Percentiles rank a stretch among this genome's conserved stretches.
Conservation (phyloP, 2,888 invertebrate genomes). For the Mycalesis mineus region DNA sequence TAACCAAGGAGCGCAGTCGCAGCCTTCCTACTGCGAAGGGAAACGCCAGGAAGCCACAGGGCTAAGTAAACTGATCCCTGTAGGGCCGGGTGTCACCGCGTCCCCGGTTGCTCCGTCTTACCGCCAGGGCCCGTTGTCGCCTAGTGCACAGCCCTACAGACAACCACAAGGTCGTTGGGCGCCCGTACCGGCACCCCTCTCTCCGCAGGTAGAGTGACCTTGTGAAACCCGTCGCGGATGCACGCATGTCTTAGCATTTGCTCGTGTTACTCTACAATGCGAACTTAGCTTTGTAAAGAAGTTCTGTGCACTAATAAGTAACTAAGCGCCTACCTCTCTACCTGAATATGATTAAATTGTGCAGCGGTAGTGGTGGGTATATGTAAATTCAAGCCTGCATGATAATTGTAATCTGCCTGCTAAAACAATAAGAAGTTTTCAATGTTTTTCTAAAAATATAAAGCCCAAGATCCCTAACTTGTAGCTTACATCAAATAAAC, state of each 20-base stretch:
- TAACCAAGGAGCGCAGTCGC: constrained; percentile 39
- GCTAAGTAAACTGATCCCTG: constrained; percentile 70
- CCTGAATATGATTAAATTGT: neutral
- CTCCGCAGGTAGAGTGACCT: constrained; percentile 62
- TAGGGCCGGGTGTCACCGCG: constrained; percentile 57
- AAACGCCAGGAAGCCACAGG: constrained; percentile 62
- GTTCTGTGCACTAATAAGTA: neutral
- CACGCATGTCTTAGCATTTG: constrained; percentile 11
- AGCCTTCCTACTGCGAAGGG: constrained; percentile 57
- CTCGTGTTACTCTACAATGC: neutral
- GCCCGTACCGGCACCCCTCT: constrained; percentile 68
- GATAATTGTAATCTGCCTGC: neutral
- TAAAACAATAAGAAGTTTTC: too few relatives aligned
- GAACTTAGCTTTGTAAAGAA: neutral
- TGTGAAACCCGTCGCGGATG: constrained; percentile 5
- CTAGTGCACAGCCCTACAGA: constrained; percentile 61
- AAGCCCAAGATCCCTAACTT: too few relatives aligned
- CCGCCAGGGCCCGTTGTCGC: constrained; percentile 58
- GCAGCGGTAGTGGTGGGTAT: neutral
- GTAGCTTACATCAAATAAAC: too few relatives aligned
- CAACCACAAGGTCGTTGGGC: constrained; percentile 69
- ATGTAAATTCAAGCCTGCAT: neutral
- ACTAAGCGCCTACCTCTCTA: neutral
- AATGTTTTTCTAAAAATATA: too few relatives aligned
- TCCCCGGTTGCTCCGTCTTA: constrained; percentile 45